Conservation (phyloP, 2,797 vertebrate genomes). For the Micropoecilia bifurca region DNA sequence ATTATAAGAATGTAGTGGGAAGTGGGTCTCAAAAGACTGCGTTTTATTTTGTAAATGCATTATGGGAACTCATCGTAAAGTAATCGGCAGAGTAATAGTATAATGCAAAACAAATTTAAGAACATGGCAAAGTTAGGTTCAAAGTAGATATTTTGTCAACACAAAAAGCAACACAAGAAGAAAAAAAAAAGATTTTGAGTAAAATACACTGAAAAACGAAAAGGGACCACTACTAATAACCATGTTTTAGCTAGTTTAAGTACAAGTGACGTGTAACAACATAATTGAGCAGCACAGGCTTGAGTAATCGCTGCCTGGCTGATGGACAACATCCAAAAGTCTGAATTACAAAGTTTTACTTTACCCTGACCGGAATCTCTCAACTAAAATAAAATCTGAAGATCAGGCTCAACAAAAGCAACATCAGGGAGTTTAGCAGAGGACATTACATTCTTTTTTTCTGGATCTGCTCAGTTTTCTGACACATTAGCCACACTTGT, state of each 20-base stretch:
- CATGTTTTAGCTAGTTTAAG: not conserved
- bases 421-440: conserved; percentile 38
- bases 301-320: conserved; percentile 46
- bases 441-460: conserved; percentile 42
- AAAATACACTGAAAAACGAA: not conserved
- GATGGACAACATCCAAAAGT: conserved; percentile 53
- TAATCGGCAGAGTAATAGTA: not conserved
- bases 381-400: conserved; percentile 32
- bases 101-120: not conserved
- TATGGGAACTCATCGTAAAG: conserved; percentile 44
- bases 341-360: conserved; percentile 61
- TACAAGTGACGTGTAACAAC: conserved; percentile 36
- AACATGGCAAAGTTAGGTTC: conserved; percentile 3
- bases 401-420: conserved; percentile 52
- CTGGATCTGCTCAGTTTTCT: not conserved
- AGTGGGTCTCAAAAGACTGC: conserved; percentile 12
- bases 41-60: conserved; percentile 34
- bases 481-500: not conserved
- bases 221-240: not conserved
- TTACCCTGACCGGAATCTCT: conserved; percentile 11
- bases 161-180: not conserved
- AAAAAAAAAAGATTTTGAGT: not conserved
- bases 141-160: not conserved
- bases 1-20: conserved; percentile 32
- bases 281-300: conserved; percentile 32